These are phyloP conservation scores for Blennius ocellaris DNA, from an alignment of 2,113 vertebrate genomes.

Conservation along the genomic window DNA sequence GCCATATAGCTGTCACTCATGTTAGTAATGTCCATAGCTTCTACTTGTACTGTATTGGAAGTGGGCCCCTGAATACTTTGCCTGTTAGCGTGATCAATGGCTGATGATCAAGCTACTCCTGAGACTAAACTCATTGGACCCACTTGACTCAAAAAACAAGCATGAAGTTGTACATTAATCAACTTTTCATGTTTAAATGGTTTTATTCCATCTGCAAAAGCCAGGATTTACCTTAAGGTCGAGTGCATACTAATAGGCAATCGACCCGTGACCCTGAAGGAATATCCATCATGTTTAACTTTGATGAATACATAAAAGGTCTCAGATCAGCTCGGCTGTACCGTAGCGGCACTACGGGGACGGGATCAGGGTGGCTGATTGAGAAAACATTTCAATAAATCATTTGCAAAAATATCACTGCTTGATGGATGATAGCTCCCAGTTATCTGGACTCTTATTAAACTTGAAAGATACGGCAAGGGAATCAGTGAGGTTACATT, in stretches of 20 bases:
- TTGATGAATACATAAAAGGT: constrained; percentile 2
- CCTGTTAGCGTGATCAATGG: constrained; percentile 63
- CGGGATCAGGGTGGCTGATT: background rate
- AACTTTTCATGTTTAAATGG: background rate
- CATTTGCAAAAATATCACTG: background rate
- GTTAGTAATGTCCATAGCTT: constrained; percentile 61
- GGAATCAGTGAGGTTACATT: no score
- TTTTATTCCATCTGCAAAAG: constrained; percentile 8
- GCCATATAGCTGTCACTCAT: constrained; percentile 69
- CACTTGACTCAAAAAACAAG: constrained; percentile 11
- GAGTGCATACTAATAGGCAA: background rate
- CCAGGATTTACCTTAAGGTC: background rate
- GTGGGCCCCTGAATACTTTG: constrained; percentile 32
- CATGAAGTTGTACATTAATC: background rate
- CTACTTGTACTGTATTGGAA: constrained; percentile 42
- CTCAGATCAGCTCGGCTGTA: background rate
- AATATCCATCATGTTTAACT: constrained; percentile 3
- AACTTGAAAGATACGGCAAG: no score
- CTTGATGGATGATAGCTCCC: background rate
- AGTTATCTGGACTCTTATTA: no score
- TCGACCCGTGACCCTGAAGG: background rate
- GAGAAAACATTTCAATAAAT: background rate
- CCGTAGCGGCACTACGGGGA: background rate
- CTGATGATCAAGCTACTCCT: constrained; percentile 47
- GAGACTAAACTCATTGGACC: constrained; percentile 24